A percentile compares a stretch with the other conserved stretches of the same genome.
These are phyloP conservation scores for Corapipo altera DNA, from an alignment of 2,113 vertebrate genomes.

Conservation along the genomic window DNA sequence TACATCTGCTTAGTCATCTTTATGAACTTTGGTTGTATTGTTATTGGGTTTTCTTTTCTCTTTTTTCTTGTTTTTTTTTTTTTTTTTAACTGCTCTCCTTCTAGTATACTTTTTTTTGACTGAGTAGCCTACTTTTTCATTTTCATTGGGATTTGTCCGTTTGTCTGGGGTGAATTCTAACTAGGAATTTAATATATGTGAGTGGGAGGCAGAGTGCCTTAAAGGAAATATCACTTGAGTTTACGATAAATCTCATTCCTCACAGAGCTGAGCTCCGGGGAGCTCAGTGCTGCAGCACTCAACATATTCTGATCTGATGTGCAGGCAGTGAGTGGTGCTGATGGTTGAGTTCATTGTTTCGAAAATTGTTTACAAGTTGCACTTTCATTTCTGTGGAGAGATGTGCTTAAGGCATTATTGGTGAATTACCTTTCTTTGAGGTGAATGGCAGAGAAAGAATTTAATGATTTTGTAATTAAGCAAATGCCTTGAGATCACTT, in stretches of 20 bases:
- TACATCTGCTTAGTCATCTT: background rate
- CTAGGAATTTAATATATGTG: background rate
- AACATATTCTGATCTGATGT: background rate
- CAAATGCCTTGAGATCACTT: background rate
- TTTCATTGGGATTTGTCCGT: background rate
- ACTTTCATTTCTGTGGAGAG: background rate
- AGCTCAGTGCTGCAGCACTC: background rate
- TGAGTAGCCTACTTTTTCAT: background rate
- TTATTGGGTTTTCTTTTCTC: accelerated
- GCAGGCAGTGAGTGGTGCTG: background rate
- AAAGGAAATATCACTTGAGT: background rate
- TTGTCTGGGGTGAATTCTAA: background rate
- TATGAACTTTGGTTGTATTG: background rate
- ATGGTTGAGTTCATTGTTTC: background rate
- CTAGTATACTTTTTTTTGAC: background rate
- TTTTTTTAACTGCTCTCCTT: background rate
- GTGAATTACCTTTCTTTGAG: background rate
- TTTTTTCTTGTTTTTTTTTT: background rate
- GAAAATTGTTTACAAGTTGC: background rate
- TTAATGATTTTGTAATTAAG: background rate
- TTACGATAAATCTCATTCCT: background rate
- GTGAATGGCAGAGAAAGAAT: background rate
- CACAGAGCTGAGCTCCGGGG: background rate
- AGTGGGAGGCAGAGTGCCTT: background rate
- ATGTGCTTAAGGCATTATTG: background rate